Evolutionary conservation across 2,797 vertebrate species (phyloP).

Genomic region (Dendrocincla tyrannina): DNA sequence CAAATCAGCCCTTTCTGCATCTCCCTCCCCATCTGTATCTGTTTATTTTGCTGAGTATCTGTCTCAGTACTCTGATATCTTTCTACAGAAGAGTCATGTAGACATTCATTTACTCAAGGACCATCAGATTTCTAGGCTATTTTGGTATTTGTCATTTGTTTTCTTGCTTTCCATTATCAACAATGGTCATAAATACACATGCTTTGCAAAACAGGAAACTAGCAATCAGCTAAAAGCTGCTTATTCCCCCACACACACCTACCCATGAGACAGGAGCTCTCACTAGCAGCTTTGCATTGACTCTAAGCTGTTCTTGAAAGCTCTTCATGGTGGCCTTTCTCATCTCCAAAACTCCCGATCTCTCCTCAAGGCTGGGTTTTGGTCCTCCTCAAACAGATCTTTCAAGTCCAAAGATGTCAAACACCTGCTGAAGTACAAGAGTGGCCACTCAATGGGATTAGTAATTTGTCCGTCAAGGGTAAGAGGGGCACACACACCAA

Average conservation of each 20-base stretch:
- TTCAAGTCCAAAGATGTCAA: neutral
- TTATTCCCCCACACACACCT: neutral
- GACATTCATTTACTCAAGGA: neutral
- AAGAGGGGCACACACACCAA: neutral
- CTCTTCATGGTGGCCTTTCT: neutral
- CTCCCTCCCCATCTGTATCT: neutral
- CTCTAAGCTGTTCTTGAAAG: neutral
- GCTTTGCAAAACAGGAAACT: neutral
- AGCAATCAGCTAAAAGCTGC: conserved; percentile 25
- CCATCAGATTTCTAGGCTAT: conserved; percentile 12
- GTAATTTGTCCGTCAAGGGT: neutral
- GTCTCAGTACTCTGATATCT: neutral
- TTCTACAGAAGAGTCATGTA: neutral
- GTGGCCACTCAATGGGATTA: neutral
- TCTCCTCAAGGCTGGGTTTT: neutral
- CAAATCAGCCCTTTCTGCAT: neutral
- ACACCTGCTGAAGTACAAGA: neutral
- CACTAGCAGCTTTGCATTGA: neutral
- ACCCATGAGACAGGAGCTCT: neutral
- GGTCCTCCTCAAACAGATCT: neutral
- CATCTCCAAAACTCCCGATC: neutral
- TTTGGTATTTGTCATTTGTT: conserved; percentile 18
- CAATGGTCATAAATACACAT: conserved; percentile 7
- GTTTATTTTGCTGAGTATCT: neutral
- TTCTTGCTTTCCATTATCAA: conserved; percentile 22